phyloP scores from a whole-genome alignment of 1,140 invertebrate genomes.

The Thereuonema tuberculata region DNA sequence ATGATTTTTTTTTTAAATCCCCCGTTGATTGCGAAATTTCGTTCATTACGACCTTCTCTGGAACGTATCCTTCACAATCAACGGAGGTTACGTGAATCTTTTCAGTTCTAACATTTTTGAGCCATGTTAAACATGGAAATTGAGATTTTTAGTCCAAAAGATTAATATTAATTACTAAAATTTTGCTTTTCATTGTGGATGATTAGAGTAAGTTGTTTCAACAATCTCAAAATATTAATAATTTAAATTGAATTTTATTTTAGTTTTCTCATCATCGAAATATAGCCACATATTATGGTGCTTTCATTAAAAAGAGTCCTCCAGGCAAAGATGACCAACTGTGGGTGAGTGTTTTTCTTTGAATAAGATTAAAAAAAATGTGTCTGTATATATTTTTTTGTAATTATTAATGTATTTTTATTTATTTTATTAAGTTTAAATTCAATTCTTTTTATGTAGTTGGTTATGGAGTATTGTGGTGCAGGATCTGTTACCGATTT shows the following conservation, averaged over 20 bases:
- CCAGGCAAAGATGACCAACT: slow-evolving; percentile 98
- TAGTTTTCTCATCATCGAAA: slow-evolving; percentile 98
- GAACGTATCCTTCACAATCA: too few species aligned
- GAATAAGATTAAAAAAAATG: neutral
- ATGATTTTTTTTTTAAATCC: too few species aligned
- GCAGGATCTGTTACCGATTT: slow-evolving; percentile 97
- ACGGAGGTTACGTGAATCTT: too few species aligned
- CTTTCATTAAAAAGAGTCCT: slow-evolving; percentile 98
- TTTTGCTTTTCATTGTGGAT: too few species aligned
- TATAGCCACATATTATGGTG: slow-evolving; percentile 99
- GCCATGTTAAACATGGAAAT: too few species aligned
- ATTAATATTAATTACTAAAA: too few species aligned
- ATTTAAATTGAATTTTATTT: slow-evolving; percentile 22
- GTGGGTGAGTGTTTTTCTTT: slow-evolving; percentile 46
- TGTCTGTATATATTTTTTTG: neutral
- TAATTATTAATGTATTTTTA: neutral
- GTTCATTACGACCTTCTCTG: too few species aligned
- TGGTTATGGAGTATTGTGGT: slow-evolving; percentile 99
- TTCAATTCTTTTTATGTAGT: slow-evolving; percentile 34
- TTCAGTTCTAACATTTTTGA: too few species aligned
- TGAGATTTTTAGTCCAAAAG: too few species aligned
- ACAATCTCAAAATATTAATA: neutral
- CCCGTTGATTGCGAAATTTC: too few species aligned
- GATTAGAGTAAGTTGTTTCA: too few species aligned
- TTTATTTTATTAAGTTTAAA: slow-evolving; percentile 14